A percentile compares a stretch with the other conserved stretches of the same genome.
phyloP scores from a whole-genome alignment of 2,888 invertebrate species.

The Drosophila ezoana region DNA sequence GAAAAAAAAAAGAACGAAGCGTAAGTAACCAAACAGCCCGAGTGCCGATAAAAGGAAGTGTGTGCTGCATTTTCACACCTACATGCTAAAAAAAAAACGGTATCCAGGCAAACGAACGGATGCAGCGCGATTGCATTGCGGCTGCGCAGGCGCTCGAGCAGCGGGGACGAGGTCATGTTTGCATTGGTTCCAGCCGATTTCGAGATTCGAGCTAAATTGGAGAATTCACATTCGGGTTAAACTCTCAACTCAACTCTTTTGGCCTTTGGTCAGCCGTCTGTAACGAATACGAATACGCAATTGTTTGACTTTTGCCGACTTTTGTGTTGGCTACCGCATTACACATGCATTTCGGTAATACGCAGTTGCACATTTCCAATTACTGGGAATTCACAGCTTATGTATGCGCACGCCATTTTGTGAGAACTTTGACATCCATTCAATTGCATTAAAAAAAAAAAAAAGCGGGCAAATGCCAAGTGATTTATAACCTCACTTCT shows the following conservation, averaged over 20 bases:
- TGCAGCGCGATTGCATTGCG: slow-evolving; percentile 23
- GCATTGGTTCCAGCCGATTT: slow-evolving; percentile 54
- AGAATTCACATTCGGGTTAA: slow-evolving; percentile 25
- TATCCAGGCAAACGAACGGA: slow-evolving; percentile 37
- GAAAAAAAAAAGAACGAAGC: slow-evolving; percentile 7
- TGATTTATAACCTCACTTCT: slow-evolving; percentile 72
- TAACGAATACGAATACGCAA: slow-evolving; percentile 51
- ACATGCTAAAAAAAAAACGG: slow-evolving; percentile 77
- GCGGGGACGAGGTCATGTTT: slow-evolving; percentile 35
- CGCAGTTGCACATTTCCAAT: slow-evolving; percentile 38
- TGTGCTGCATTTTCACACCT: slow-evolving; percentile 81
- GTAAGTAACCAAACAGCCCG: slow-evolving; percentile 50
- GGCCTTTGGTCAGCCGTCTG: slow-evolving; percentile 66
- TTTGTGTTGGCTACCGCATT: slow-evolving; percentile 73
- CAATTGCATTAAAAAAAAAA: slow-evolving; percentile 58
- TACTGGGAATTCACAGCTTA: slow-evolving; percentile 72
- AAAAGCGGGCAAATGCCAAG: slow-evolving; percentile 51
- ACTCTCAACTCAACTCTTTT: slow-evolving; percentile 31
- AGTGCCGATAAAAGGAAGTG: slow-evolving; percentile 75
- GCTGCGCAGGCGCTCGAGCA: slow-evolving; percentile 27
- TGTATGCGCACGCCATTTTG: slow-evolving; percentile 62
- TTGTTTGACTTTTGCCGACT: slow-evolving; percentile 74
- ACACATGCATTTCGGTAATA: slow-evolving; percentile 43
- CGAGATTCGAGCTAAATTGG: slow-evolving; percentile 22
- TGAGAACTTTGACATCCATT: slow-evolving; percentile 61